These are phyloP conservation scores for Meles meles DNA, from an alignment of 2,113 vertebrate genomes.

Conservation along the genomic window DNA sequence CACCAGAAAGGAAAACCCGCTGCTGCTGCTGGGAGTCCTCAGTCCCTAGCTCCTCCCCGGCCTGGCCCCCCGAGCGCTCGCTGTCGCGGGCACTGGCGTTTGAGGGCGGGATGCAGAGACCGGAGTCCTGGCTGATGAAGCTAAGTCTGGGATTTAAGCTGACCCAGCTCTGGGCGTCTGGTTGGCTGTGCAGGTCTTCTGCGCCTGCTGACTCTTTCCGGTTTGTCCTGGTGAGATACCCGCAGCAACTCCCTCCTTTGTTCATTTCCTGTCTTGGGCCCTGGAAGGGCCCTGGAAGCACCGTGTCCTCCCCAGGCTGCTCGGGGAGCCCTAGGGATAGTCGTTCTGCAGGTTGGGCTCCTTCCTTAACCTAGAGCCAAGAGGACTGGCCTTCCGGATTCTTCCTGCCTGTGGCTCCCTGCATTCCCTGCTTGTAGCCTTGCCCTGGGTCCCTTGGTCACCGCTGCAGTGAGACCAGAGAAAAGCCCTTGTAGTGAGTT, in stretches of 20 bases:
- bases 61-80: background rate
- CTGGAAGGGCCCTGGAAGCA: background rate
- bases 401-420: background rate
- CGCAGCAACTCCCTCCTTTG: background rate
- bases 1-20: background rate
- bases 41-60: background rate
- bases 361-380: background rate
- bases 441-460: background rate
- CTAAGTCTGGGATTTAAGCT: background rate
- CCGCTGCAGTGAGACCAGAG: background rate
- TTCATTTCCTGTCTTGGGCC: background rate
- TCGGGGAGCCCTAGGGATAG: background rate
- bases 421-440: accelerated
- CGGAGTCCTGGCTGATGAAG: background rate
- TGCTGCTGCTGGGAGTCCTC: background rate
- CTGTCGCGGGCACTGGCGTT: background rate
- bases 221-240: background rate
- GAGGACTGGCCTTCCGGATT: background rate
- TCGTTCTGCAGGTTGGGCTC: background rate
- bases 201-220: background rate
- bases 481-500: background rate
- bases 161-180: background rate
- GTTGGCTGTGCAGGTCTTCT: background rate
- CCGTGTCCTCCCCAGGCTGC: background rate
- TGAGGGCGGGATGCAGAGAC: background rate